These are phyloP conservation scores for Lacerta bilineata DNA, from an alignment of 2,797 vertebrate genomes.

Conservation along the genomic window DNA sequence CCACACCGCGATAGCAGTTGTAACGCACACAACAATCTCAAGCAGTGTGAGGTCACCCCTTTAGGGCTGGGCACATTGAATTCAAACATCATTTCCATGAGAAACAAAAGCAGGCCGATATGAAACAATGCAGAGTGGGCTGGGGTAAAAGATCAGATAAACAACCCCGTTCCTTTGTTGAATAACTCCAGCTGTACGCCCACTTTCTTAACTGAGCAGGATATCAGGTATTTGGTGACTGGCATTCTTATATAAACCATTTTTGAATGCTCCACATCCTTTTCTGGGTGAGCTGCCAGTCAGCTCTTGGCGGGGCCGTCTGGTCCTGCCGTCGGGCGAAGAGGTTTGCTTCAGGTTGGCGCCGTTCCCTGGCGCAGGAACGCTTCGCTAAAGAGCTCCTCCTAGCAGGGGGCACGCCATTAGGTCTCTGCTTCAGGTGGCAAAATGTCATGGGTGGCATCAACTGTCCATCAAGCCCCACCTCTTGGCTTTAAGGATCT, in stretches of 20 bases:
- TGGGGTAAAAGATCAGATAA: constrained; percentile 57
- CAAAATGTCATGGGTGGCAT: background rate
- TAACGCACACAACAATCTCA: background rate
- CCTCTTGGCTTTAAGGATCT: background rate
- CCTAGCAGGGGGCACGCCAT: background rate
- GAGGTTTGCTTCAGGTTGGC: too few relatives aligned
- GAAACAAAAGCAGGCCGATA: constrained; percentile 65
- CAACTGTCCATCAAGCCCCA: constrained; percentile 15
- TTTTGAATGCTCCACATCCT: constrained; percentile 44
- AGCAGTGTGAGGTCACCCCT: constrained; percentile 2
- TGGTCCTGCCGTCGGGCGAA: too few relatives aligned
- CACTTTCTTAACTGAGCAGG: constrained; percentile 62
- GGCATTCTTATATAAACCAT: constrained; percentile 54
- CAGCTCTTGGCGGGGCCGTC: background rate
- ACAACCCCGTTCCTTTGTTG: constrained; percentile 63
- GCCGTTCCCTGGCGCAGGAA: too few relatives aligned
- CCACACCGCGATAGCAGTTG: background rate
- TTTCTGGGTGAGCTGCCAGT: constrained; percentile 58
- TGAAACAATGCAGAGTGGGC: constrained; percentile 60
- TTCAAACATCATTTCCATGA: constrained; percentile 56
- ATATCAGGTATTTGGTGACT: constrained; percentile 63
- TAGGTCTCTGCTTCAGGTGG: background rate
- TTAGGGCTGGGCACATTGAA: constrained; percentile 44
- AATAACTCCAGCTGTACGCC: constrained; percentile 47
- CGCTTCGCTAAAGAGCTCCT: background rate